Conservation (phyloP, 2,888 invertebrate genomes). For the Coecobrya sp. region DNA sequence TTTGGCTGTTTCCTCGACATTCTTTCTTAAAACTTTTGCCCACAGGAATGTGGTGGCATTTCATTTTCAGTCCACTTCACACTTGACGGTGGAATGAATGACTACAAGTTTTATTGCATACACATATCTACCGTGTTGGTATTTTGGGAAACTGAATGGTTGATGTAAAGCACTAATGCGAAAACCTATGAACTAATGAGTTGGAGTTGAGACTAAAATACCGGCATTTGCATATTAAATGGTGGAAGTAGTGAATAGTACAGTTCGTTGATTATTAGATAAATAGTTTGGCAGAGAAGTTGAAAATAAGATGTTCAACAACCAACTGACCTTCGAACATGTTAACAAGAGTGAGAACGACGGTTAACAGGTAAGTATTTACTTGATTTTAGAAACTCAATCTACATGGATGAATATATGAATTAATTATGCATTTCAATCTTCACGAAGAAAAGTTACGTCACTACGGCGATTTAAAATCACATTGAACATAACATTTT, state of each 20-base stretch:
- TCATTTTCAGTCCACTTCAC: conserved; percentile 13
- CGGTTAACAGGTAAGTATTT: conserved; percentile 23
- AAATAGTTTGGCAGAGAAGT: not conserved
- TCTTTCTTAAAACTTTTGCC: not conserved
- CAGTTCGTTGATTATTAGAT: not conserved
- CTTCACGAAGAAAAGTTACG: too few relatives aligned
- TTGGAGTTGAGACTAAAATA: not conserved
- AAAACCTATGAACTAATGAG: not conserved
- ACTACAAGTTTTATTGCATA: not conserved
- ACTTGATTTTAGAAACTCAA: not conserved
- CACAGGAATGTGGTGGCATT: not conserved
- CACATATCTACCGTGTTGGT: not conserved
- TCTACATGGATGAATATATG: too few relatives aligned
- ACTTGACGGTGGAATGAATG: not conserved
- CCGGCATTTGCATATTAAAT: not conserved
- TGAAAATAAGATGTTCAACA: not conserved
- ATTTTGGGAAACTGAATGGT: not conserved
- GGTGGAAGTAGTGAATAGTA: not conserved
- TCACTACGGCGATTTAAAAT: too few relatives aligned
- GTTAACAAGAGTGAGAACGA: not conserved
- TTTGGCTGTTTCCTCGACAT: conserved; percentile 13
- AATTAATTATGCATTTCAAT: too few relatives aligned
- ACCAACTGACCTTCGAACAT: not conserved
- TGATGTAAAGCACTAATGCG: not conserved
- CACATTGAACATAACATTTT: too few relatives aligned